Evolutionary conservation across 2,888 invertebrate species (phyloP), one percentile per base, ranked within the genome.

Genomic region (Synanthedon formicaeformis): DNA sequence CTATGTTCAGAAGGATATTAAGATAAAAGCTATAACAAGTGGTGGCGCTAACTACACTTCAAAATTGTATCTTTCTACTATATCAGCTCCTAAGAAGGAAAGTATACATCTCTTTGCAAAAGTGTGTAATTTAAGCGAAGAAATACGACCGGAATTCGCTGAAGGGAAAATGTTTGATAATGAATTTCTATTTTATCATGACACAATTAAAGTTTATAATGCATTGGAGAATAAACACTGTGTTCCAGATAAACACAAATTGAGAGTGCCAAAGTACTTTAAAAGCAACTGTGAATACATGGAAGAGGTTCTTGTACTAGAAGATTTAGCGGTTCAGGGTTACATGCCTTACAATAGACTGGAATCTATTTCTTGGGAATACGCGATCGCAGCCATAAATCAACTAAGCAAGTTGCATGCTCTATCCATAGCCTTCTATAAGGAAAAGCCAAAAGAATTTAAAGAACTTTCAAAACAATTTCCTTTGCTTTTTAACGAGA

Each of bases 391-490:
- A 14, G 57, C 69, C 3, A 54, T 72, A 1, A 57, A 63, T 48
- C 62, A 62, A 14, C 52, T 76, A 45, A 75, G 73, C 0, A 72
- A 68, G 55, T 65, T 74, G 6, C 78, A 78, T 57, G 77, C 76
- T 0, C 54, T 75, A 3, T 73, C 77, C 0, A 64, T 75, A 16
- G 75, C 73, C 0, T 64, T 66, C 52, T 59, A 57, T n/a, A 61
- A 64, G 40, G 64, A 69, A 41, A 14, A 67, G 13, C 74, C 71
- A 3, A 63, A 69, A 23, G 59, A 59, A 13, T 78, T 67, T 55
- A 51, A 58, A 2, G 48, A 52, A 18, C 13, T 60, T n/a, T 10
- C 34, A 12, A 45, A 16, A 8, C 10, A 23, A 10, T 27, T 40
- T 18, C 10, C 8, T 12, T 49, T 13, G 50, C 2, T 18, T 10